phyloP scores from a whole-genome alignment of 2,113 vertebrate species.

The Gasterosteus aculeatus region DNA sequence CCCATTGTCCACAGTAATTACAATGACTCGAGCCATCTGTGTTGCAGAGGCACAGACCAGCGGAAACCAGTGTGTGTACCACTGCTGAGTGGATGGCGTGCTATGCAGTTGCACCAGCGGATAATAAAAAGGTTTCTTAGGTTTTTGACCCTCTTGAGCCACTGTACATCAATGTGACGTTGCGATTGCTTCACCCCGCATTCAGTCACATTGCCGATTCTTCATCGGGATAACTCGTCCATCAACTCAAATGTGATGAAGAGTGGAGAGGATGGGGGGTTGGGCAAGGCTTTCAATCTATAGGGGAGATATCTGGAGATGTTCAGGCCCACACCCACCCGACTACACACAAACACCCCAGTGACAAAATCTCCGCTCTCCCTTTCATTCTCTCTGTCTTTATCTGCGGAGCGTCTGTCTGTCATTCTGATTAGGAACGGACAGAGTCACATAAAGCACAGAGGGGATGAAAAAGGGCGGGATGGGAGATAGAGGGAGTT shows the following conservation, averaged over 20 bases:
- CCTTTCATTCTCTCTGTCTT: conserved; percentile 73
- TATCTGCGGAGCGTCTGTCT: conserved; percentile 77
- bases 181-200: conserved; percentile 10
- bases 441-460: conserved; percentile 63
- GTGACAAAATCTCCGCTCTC: conserved; percentile 67
- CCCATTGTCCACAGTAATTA: conserved; percentile 78
- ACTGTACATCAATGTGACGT: conserved; percentile 3
- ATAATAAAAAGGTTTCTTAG: conserved; percentile 13
- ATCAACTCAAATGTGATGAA: conserved; percentile 14
- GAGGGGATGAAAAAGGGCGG: conserved; percentile 69
- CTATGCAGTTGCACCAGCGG: conserved; percentile 24
- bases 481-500: conserved; percentile 60
- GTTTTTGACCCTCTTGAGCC: conserved; percentile 13
- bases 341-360: conserved; percentile 57
- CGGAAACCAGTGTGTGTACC: conserved; percentile 48
- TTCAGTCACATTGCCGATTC: neutral
- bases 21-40: conserved; percentile 74
- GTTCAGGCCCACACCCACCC: conserved; percentile 53
- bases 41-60: conserved; percentile 52
- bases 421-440: conserved; percentile 79
- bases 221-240: conserved; percentile 29
- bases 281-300: conserved; percentile 34
- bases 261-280: conserved; percentile 26
- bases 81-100: conserved; percentile 40
- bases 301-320: conserved; percentile 45